Percentiles rank a stretch among this genome's conserved stretches.
Evolutionary conservation across 2,113 vertebrate genomes (phyloP).

Genomic region (Ciconia maguari): DNA sequence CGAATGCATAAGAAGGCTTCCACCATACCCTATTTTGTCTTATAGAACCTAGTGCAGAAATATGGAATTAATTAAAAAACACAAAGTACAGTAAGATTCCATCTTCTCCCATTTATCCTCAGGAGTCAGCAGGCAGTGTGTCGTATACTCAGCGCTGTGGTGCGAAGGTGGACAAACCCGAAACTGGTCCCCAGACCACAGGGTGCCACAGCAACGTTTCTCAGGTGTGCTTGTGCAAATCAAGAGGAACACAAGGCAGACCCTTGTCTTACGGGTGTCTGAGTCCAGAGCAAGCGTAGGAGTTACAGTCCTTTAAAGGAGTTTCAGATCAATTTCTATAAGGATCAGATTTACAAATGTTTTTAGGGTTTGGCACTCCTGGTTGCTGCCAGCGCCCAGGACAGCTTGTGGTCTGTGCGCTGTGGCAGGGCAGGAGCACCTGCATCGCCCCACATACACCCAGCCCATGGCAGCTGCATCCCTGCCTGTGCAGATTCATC

Average conservation of each 20-base stretch:
- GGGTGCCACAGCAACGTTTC: background rate
- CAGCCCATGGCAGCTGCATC: background rate
- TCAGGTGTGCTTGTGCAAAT: background rate
- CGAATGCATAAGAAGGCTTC: background rate
- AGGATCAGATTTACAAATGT: background rate
- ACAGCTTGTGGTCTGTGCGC: background rate
- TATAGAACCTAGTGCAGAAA: background rate
- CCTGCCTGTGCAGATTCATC: background rate
- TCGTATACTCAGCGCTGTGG: background rate
- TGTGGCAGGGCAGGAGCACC: background rate
- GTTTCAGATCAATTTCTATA: background rate
- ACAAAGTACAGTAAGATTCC: background rate
- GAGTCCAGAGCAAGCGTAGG: background rate
- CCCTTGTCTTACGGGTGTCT: rapidly evolving
- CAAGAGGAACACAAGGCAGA: background rate
- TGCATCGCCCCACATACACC: background rate
- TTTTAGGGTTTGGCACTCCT: background rate
- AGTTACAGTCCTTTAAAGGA: background rate
- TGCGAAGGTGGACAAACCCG: background rate
- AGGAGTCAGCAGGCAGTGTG: background rate
- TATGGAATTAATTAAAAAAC: background rate
- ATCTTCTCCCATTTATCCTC: background rate
- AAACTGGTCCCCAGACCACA: background rate
- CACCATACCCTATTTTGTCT: background rate
- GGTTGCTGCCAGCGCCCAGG: background rate